Conservation (phyloP, 2,888 invertebrate species). For the Steinernema carpocapsae region DNA sequence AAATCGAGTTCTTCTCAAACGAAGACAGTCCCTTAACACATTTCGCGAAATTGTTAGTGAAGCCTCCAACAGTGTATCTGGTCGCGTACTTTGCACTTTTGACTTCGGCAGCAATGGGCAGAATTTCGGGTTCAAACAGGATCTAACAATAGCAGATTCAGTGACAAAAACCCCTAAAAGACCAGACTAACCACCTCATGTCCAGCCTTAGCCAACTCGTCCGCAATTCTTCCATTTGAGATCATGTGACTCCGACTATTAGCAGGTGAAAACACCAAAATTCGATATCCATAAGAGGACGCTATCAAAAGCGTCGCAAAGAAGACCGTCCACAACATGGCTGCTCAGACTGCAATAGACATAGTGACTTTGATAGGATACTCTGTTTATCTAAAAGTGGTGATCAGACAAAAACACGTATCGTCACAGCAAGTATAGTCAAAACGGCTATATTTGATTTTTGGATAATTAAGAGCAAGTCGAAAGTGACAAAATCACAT, state of each 20-base stretch:
- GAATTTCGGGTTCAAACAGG: conserved; percentile 11
- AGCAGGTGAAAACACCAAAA: conserved; percentile 43
- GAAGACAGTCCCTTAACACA: background rate
- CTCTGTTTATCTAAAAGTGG: too few relatives aligned
- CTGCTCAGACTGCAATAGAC: too few relatives aligned
- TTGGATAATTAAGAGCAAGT: too few relatives aligned
- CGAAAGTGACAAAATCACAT: too few relatives aligned
- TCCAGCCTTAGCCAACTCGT: conserved; percentile 57
- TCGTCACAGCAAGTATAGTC: too few relatives aligned
- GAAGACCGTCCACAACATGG: too few relatives aligned
- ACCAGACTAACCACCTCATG: conserved; percentile 55
- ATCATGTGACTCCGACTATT: conserved; percentile 52
- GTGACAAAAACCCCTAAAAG: too few relatives aligned
- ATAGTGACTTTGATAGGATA: too few relatives aligned
- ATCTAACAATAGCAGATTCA: too few relatives aligned
- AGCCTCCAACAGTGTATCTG: background rate
- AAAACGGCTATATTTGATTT: too few relatives aligned
- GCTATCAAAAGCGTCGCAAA: too few relatives aligned
- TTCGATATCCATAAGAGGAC: conserved; percentile 16
- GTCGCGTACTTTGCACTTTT: conserved; percentile 10
- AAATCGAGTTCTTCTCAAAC: background rate
- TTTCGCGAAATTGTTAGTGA: background rate
- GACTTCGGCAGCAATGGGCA: background rate
- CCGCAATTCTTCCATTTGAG: conserved; percentile 58
- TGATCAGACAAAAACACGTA: background rate